These are phyloP conservation scores for Notiomystis cincta DNA, from an alignment of 2,113 vertebrate species.

Conservation along the genomic window DNA sequence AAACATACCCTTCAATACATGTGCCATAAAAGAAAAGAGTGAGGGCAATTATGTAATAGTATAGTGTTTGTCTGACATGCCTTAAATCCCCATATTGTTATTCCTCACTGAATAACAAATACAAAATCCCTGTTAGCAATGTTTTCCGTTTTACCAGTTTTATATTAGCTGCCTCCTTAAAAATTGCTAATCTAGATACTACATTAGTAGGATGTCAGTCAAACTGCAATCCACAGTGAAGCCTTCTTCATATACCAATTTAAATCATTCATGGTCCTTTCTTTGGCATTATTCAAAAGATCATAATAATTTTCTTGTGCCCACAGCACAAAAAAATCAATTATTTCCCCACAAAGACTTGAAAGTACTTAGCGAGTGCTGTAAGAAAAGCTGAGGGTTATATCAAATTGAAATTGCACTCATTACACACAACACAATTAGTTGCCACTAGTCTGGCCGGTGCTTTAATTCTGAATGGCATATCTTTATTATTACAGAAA, in stretches of 20 bases:
- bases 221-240: slow-evolving; percentile 88
- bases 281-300: slow-evolving; percentile 99
- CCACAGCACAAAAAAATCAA: slow-evolving; percentile 99
- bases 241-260: slow-evolving; percentile 99
- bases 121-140: slow-evolving; percentile 68
- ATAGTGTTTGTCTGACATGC: slow-evolving; percentile 68
- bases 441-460: slow-evolving; percentile 99
- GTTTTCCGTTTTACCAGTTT: slow-evolving; percentile 77
- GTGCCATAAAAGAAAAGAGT: slow-evolving; percentile 69
- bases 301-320: slow-evolving; percentile 99
- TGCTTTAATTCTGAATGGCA: slow-evolving; percentile 99
- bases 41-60: slow-evolving; percentile 73
- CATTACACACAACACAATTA: slow-evolving; percentile 99
- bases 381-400: slow-evolving; percentile 99
- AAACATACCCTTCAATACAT: slow-evolving; percentile 69
- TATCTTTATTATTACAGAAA: slow-evolving; percentile 99
- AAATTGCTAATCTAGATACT: slow-evolving; percentile 92
- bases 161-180: slow-evolving; percentile 80
- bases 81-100: slow-evolving; percentile 73
- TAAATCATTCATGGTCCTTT: slow-evolving; percentile 99
- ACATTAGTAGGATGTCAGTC: slow-evolving; percentile 94
- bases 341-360: slow-evolving; percentile 99
- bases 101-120: slow-evolving; percentile 69
- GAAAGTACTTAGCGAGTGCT: slow-evolving; percentile 99
- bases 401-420: slow-evolving; percentile 99